These are phyloP conservation scores for Tenualosa ilisha DNA, from an alignment of 2,797 vertebrate species.

Conservation along the genomic window DNA sequence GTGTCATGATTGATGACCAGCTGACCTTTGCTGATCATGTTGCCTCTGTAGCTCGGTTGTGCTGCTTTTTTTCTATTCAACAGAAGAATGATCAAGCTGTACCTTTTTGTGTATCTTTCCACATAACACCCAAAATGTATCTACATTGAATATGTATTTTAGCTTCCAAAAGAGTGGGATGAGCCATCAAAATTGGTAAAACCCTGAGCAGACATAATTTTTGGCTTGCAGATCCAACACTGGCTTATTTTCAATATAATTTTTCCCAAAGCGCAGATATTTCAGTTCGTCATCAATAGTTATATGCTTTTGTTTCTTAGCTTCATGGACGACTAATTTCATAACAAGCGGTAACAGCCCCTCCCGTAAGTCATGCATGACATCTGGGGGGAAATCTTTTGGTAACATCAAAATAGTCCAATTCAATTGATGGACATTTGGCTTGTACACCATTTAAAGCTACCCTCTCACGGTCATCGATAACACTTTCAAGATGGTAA, in stretches of 20 bases:
- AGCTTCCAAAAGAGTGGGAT: background rate
- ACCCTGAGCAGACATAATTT: slow-evolving; percentile 49
- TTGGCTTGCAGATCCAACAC: slow-evolving; percentile 46
- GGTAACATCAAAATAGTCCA: slow-evolving; percentile 38
- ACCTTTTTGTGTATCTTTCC: too few species aligned
- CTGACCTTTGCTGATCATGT: too few species aligned
- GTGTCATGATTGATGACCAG: too few species aligned
- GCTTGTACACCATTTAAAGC: slow-evolving; percentile 27
- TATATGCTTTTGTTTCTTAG: slow-evolving; percentile 32
- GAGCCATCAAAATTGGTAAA: slow-evolving; percentile 43
- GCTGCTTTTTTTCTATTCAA: too few species aligned
- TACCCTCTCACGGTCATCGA: background rate
- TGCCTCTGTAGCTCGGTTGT: too few species aligned
- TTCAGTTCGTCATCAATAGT: too few species aligned
- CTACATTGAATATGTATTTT: too few species aligned
- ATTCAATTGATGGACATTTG: background rate
- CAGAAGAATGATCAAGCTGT: too few species aligned
- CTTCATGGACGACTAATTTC: slow-evolving; percentile 33
- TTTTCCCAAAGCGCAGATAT: too few species aligned
- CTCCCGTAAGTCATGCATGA: slow-evolving; percentile 41
- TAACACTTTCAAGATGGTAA: slow-evolving; percentile 14
- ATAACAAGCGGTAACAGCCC: slow-evolving; percentile 31
- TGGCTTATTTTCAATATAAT: too few species aligned
- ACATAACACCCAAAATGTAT: too few species aligned
- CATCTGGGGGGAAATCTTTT: slow-evolving; percentile 34